phyloP scores from a whole-genome alignment of 2,113 vertebrate genomes.

The Morone chrysops region DNA sequence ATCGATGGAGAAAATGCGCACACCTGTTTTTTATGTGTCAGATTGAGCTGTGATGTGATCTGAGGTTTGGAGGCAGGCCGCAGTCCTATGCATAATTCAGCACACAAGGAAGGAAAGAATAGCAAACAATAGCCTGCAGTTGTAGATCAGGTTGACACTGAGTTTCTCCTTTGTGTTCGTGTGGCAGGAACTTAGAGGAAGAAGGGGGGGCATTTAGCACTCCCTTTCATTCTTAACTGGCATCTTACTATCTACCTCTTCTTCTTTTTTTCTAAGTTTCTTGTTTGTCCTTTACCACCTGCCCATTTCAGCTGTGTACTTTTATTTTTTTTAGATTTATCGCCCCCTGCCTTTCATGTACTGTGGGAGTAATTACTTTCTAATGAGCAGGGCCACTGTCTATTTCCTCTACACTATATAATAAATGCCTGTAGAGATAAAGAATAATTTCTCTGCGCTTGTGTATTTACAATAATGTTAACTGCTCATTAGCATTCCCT shows the following conservation, averaged over 20 bases:
- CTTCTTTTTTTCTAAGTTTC: background rate
- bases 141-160: constrained; percentile 37
- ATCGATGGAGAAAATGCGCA: background rate
- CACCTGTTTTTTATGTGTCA: constrained; percentile 45
- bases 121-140: constrained; percentile 65
- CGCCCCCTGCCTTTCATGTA: background rate
- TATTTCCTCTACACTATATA: background rate
- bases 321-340: background rate
- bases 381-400: background rate
- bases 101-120: constrained; percentile 52
- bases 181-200: background rate
- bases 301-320: background rate
- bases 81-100: constrained; percentile 67
- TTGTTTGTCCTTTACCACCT: background rate
- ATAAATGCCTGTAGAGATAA: background rate
- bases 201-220: background rate
- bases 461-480: constrained; percentile 33
- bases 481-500: constrained; percentile 36
- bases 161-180: constrained; percentile 22
- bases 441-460: background rate
- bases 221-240: constrained; percentile 7
- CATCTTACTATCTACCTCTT: background rate
- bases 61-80: constrained; percentile 38
- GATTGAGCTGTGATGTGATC: constrained; percentile 50
- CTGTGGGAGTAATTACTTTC: constrained; percentile 3